Evolutionary conservation across 2,113 vertebrate genomes (phyloP).

Genomic region (Mormyrus iriodes): DNA sequence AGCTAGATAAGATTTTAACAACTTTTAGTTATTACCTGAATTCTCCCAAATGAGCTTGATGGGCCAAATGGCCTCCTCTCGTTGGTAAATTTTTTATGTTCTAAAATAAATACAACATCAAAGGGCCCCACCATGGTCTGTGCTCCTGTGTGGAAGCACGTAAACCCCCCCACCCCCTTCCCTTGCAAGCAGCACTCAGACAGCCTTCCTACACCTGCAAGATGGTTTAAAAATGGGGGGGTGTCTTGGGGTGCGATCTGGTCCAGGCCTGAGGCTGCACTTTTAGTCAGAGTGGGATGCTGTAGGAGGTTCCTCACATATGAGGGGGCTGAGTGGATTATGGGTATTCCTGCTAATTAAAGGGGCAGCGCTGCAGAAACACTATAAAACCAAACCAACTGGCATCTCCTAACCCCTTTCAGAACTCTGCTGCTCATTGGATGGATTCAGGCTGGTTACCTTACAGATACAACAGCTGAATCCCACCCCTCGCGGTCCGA

Average conservation of each 20-base stretch:
- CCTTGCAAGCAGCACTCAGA: background rate
- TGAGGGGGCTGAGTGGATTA: background rate
- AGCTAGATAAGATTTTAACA: too few species aligned
- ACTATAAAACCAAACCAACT: background rate
- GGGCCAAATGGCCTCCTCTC: too few species aligned
- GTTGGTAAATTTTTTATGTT: too few species aligned
- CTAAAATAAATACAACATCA: too few species aligned
- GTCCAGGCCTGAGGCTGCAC: background rate
- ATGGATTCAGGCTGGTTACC: background rate
- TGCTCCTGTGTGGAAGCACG: background rate
- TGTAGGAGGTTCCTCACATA: background rate
- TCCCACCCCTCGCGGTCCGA: background rate
- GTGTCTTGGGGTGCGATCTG: background rate
- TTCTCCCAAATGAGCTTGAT: too few species aligned
- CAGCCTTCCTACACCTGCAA: background rate
- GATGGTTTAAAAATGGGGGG: background rate
- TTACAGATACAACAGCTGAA: background rate
- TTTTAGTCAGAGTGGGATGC: background rate
- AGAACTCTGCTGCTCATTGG: background rate
- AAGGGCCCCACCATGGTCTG: background rate
- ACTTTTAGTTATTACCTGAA: too few species aligned
- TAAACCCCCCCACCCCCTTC: background rate
- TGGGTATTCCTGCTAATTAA: background rate
- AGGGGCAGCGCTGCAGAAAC: background rate
- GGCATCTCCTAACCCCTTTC: background rate